phyloP scores from a whole-genome alignment of 2,113 vertebrate genomes.

The Opisthocomus hoazin region DNA sequence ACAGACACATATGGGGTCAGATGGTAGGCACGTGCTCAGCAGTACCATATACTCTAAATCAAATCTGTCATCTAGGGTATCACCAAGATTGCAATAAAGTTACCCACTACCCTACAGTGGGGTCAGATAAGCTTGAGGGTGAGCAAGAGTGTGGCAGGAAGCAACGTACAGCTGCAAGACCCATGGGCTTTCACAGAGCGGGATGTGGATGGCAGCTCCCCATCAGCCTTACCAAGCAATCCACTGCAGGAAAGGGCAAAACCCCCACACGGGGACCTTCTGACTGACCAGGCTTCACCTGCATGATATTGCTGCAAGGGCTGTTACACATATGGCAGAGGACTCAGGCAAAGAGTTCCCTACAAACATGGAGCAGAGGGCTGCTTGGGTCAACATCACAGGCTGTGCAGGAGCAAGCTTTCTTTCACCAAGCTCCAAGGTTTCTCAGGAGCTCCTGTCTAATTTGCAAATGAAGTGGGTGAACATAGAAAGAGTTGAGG shows the following conservation, averaged over 20 bases:
- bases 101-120: background rate
- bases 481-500: background rate
- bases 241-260: background rate
- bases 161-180: background rate
- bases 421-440: background rate
- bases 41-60: background rate
- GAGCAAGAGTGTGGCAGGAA: background rate
- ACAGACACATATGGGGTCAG: background rate
- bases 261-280: background rate
- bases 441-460: background rate
- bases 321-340: background rate
- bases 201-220: background rate
- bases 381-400: background rate
- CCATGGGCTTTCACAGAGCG: background rate
- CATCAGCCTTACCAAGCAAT: background rate
- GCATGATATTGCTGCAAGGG: background rate
- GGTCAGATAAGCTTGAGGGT: background rate
- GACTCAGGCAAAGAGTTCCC: background rate
- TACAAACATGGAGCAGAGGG: accelerated
- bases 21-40: background rate
- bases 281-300: background rate
- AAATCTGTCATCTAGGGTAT: background rate
- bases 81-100: background rate
- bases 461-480: background rate
- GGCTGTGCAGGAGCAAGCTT: background rate